phyloP scores from a whole-genome alignment of 2,888 invertebrate genomes.

The Machimus atricapillus region DNA sequence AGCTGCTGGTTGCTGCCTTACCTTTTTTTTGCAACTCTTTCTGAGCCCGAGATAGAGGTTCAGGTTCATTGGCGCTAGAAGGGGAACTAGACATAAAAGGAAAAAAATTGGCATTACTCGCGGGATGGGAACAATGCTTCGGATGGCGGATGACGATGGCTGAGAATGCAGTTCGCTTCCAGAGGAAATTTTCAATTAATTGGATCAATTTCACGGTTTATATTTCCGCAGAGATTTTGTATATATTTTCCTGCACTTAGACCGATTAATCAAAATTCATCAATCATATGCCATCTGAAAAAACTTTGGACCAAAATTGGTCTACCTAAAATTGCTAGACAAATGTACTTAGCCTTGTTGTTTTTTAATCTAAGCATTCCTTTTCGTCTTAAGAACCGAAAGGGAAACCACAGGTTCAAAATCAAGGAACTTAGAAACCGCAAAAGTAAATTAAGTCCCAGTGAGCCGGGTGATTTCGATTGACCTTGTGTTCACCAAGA shows the following conservation, averaged over 20 bases:
- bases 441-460: not conserved
- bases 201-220: not conserved
- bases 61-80: conserved; percentile 26
- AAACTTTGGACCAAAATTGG: too few species aligned
- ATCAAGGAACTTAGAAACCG: not conserved
- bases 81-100: not conserved
- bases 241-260: too few species aligned
- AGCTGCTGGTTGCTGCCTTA: not conserved
- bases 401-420: not conserved
- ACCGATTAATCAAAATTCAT: not conserved
- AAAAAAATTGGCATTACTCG: not conserved
- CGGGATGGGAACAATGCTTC: not conserved
- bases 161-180: not conserved
- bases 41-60: not conserved
- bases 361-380: not conserved
- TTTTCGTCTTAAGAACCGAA: not conserved
- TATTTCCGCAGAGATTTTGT: not conserved
- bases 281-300: too few species aligned
- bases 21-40: conserved; percentile 1
- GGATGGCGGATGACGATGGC: not conserved
- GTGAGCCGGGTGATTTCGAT: not conserved
- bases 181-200: not conserved
- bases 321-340: too few species aligned
- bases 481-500: not conserved
- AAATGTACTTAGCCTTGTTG: not conserved